phyloP scores from a whole-genome alignment of 2,888 invertebrate species.

The Ypsolopha scabrella region DNA sequence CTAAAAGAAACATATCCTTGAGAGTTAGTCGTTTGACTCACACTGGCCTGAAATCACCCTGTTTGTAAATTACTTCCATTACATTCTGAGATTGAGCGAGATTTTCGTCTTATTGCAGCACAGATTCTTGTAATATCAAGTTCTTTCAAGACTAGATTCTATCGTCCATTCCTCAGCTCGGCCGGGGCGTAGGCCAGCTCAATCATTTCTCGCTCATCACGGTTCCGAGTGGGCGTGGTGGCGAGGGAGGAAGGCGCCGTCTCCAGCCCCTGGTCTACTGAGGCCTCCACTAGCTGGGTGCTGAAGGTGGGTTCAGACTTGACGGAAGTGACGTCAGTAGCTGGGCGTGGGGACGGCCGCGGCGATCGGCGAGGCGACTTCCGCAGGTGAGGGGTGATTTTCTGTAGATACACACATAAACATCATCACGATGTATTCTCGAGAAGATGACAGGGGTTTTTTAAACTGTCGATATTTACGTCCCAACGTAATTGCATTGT shows the following conservation, averaged over 20 bases:
- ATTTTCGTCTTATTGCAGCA: too few species aligned
- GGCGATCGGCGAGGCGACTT: constrained; percentile 21
- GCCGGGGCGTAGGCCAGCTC: constrained; percentile 35
- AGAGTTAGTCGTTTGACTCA: too few species aligned
- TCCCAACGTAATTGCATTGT: too few species aligned
- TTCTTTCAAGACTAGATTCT: too few species aligned
- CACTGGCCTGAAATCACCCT: too few species aligned
- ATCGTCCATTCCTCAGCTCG: constrained; percentile 9
- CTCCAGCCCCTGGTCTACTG: constrained; percentile 39
- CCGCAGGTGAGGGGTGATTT: constrained; percentile 40
- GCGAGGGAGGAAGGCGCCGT: constrained; percentile 37
- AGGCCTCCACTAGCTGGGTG: constrained; percentile 50
- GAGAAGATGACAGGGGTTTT: too few species aligned
- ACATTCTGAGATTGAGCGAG: too few species aligned
- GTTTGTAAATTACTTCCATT: too few species aligned
- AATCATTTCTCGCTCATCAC: constrained; percentile 22
- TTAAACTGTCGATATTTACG: too few species aligned
- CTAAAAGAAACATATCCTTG: too few species aligned
- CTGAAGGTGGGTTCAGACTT: constrained; percentile 48
- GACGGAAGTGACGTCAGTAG: constrained; percentile 9
- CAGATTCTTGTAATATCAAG: too few species aligned
- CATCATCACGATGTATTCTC: constrained; percentile 1
- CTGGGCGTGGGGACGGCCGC: background rate
- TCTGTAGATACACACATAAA: constrained; percentile 26
- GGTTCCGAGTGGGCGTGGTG: constrained; percentile 28